phyloP scores from a whole-genome alignment of 2,113 vertebrate genomes.

The Saguinus midas region DNA sequence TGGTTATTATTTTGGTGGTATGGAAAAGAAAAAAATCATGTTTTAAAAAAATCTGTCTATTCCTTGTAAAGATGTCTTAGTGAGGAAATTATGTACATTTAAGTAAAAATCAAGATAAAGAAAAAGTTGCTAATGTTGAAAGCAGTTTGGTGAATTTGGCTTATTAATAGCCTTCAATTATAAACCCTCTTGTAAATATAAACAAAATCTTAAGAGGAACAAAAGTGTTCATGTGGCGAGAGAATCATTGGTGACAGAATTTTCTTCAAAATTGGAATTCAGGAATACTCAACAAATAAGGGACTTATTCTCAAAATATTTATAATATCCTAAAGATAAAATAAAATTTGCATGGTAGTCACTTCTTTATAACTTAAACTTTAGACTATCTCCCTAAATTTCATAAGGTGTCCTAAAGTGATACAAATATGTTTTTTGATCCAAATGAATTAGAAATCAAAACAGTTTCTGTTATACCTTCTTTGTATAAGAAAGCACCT shows the following conservation, averaged over 20 bases:
- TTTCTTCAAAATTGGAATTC: slow-evolving; percentile 52
- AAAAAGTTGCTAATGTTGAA: not conserved
- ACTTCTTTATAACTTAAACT: not conserved
- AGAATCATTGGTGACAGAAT: slow-evolving; percentile 27
- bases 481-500: not conserved
- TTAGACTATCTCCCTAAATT: not conserved
- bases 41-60: not conserved
- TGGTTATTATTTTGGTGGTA: slow-evolving; percentile 29
- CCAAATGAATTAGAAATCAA: not conserved
- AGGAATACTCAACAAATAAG: slow-evolving; percentile 21
- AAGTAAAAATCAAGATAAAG: not conserved
- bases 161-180: not conserved
- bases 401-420: not conserved
- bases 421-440: not conserved
- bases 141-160: not conserved
- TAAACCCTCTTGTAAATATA: not conserved
- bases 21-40: not conserved
- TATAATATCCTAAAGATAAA: slow-evolving; percentile 43
- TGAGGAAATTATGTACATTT: not conserved
- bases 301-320: not conserved
- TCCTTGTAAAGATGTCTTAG: not conserved
- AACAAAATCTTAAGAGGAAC: not conserved
- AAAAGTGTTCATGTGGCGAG: not conserved
- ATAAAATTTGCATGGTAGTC: not conserved
- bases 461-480: not conserved